Percentiles rank a stretch among this genome's conserved stretches.
phyloP scores from a whole-genome alignment of 2,113 vertebrate species.

The Baryphthengus martii region DNA sequence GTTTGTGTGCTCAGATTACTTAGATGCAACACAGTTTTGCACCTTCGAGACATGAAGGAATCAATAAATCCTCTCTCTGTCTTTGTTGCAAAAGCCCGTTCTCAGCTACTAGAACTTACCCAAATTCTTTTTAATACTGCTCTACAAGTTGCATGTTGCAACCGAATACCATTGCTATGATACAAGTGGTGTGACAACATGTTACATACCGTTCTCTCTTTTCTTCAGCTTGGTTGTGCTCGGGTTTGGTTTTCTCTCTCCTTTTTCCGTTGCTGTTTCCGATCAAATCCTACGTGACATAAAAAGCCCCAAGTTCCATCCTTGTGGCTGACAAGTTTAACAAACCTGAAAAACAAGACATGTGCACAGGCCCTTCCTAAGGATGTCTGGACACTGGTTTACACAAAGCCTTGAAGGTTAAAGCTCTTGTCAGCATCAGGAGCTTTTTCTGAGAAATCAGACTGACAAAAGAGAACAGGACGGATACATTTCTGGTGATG shows the following conservation, averaged over 20 bases:
- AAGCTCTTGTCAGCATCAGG: background rate
- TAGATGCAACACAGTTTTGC: background rate
- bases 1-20: background rate
- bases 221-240: background rate
- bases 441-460: background rate
- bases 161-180: background rate
- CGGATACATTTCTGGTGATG: fast-evolving
- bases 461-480: background rate
- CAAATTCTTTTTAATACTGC: background rate
- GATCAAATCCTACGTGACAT: background rate
- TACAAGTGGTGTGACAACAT: background rate
- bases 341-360: background rate
- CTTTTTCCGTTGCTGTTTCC: background rate
- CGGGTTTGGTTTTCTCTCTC: background rate
- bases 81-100: background rate
- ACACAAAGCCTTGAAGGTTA: background rate
- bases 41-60: background rate
- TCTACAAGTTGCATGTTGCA: background rate
- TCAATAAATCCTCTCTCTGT: background rate
- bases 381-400: background rate
- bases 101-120: background rate
- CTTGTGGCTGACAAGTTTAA: background rate
- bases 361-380: background rate
- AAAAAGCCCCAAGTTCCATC: background rate
- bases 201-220: background rate